phyloP scores from a whole-genome alignment of 2,113 vertebrate genomes.

The Dipodomys ordii region DNA sequence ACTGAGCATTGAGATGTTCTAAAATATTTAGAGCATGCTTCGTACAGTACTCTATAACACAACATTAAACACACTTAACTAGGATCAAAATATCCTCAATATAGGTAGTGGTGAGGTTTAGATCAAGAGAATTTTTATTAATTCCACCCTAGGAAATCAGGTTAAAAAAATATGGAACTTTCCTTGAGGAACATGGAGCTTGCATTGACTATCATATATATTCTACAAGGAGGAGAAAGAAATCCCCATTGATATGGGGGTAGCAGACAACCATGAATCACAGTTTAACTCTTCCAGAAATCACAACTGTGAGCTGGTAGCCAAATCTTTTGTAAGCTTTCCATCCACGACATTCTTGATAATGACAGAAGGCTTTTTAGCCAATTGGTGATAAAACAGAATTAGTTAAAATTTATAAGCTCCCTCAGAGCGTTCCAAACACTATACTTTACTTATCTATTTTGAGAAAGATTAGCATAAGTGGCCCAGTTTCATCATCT shows the following conservation, averaged over 20 bases:
- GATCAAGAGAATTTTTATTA: neutral
- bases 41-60: neutral
- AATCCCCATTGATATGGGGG: neutral
- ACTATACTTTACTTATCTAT: constrained; percentile 6
- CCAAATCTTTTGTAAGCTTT: constrained; percentile 63
- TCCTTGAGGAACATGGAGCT: neutral
- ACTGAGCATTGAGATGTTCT: neutral
- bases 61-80: neutral
- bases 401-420: constrained; percentile 62
- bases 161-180: neutral
- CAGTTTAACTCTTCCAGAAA: constrained; percentile 27
- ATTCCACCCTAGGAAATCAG: neutral
- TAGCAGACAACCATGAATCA: neutral
- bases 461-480: constrained; percentile 61
- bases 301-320: constrained; percentile 43
- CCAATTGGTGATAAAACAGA: constrained; percentile 5
- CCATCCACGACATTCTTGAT: constrained; percentile 8
- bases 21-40: neutral
- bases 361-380: constrained; percentile 55
- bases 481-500: constrained; percentile 48
- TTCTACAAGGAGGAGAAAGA: neutral
- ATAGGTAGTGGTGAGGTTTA: neutral
- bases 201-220: neutral
- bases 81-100: neutral
- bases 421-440: constrained; percentile 15